These are phyloP conservation scores for Bemisia tabaci DNA, from an alignment of 1,140 invertebrate species.

Conservation along the genomic window DNA sequence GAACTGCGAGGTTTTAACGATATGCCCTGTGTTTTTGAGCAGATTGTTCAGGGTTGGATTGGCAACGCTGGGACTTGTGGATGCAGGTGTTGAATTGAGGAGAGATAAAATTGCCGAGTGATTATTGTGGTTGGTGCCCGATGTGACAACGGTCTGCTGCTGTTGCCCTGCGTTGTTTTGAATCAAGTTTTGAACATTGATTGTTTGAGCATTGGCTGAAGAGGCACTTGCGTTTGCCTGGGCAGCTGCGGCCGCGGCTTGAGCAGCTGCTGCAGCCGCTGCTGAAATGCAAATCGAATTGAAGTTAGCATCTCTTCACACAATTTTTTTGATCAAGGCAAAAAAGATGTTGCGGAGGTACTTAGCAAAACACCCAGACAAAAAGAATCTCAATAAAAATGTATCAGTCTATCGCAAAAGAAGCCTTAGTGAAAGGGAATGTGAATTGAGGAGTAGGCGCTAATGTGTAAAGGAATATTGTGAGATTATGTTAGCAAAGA, in stretches of 20 bases:
- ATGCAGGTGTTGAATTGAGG: neutral
- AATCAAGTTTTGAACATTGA: neutral
- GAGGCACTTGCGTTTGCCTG: constrained; percentile 8
- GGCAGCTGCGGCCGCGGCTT: constrained; percentile 6
- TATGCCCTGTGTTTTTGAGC: neutral
- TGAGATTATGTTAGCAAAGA: too few relatives aligned
- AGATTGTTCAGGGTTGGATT: neutral
- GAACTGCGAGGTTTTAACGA: neutral
- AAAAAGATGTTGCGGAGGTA: neutral
- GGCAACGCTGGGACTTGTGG: neutral
- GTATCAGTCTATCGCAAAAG: too few relatives aligned
- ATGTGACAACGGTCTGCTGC: neutral
- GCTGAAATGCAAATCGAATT: too few relatives aligned
- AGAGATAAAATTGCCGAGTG: neutral
- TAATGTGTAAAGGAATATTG: too few relatives aligned
- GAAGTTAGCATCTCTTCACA: too few relatives aligned
- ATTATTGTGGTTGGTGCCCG: neutral
- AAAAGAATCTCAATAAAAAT: too few relatives aligned
- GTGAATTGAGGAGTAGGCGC: too few relatives aligned
- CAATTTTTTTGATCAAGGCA: too few relatives aligned
- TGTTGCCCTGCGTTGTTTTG: neutral
- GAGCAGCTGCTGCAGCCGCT: constrained; percentile 38
- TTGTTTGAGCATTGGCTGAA: neutral
- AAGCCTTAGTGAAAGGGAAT: too few relatives aligned
- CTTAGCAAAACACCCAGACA: too few relatives aligned